Evolutionary conservation across 2,113 vertebrate species (phyloP).

Genomic region (Nicator chloris): DNA sequence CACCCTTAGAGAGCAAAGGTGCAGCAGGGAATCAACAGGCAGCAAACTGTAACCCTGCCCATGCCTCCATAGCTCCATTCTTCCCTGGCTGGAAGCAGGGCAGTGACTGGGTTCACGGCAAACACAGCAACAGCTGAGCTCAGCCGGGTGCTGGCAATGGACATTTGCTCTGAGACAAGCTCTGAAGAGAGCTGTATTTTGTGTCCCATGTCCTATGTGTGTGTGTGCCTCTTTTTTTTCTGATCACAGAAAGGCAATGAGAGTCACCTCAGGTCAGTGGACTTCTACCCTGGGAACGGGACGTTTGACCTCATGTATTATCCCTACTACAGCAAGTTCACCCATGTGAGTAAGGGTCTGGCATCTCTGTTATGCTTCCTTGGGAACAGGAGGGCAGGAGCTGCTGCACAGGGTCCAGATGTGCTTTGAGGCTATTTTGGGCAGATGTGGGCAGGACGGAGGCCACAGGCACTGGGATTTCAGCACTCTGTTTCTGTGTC

Average conservation of each 20-base stretch:
- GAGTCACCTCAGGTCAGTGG: slow-evolving; percentile 76
- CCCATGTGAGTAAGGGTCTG: slow-evolving; percentile 82
- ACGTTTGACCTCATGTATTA: slow-evolving; percentile 92
- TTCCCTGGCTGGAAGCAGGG: background rate
- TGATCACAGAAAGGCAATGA: slow-evolving; percentile 83
- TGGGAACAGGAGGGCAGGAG: background rate
- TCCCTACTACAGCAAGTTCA: slow-evolving; percentile 92
- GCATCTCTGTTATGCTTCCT: background rate
- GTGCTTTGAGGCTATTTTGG: background rate
- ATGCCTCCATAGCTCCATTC: accelerated
- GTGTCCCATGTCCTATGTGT: no score
- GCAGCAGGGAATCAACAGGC: accelerated
- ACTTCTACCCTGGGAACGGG: slow-evolving; percentile 84
- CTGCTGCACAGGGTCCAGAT: background rate
- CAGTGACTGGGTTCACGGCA: background rate
- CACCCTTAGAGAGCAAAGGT: background rate
- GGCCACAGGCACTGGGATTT: background rate
- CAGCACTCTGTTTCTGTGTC: background rate
- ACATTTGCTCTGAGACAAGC: no score
- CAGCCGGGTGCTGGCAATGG: background rate
- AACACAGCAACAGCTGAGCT: background rate
- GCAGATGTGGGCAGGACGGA: background rate
- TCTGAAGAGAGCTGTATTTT: no score
- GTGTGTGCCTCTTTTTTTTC: background rate
- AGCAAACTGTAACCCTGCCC: background rate